Evolutionary conservation across 2,797 vertebrate genomes (phyloP).

Genomic region (Poecilia picta): DNA sequence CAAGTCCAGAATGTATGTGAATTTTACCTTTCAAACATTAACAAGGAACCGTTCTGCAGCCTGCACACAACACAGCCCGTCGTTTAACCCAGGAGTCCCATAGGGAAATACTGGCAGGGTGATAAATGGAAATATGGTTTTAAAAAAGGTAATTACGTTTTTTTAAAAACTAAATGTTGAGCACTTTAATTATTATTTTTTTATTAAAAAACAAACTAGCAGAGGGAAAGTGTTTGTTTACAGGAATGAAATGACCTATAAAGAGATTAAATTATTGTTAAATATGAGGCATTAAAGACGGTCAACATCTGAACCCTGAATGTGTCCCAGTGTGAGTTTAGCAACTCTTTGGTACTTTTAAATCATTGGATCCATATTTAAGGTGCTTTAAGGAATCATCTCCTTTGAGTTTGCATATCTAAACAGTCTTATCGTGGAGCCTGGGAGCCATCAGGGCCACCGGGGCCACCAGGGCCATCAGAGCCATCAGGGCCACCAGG

Average conservation of each 20-base stretch:
- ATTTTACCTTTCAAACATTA: neutral
- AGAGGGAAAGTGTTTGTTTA: neutral
- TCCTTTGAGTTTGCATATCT: conserved; percentile 39
- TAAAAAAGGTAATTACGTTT: neutral
- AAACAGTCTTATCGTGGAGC: conserved; percentile 39
- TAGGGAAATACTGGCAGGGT: neutral
- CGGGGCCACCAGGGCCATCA: no score
- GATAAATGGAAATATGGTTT: neutral
- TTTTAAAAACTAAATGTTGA: neutral
- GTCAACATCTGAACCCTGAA: neutral
- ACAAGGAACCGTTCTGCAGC: neutral
- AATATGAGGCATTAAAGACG: neutral
- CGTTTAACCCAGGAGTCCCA: neutral
- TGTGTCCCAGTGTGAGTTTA: neutral
- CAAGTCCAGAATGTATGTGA: neutral
- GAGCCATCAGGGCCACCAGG: no score
- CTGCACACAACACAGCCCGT: neutral
- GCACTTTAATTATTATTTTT: neutral
- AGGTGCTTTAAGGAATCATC: conserved; percentile 9
- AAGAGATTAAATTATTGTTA: neutral
- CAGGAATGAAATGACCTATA: neutral
- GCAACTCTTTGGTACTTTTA: no score
- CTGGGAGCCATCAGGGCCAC: conserved; percentile 3
- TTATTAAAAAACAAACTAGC: neutral
- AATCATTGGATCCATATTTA: neutral